Conservation (phyloP, 1,140 invertebrate species). For the Zaprionus capensis region DNA sequence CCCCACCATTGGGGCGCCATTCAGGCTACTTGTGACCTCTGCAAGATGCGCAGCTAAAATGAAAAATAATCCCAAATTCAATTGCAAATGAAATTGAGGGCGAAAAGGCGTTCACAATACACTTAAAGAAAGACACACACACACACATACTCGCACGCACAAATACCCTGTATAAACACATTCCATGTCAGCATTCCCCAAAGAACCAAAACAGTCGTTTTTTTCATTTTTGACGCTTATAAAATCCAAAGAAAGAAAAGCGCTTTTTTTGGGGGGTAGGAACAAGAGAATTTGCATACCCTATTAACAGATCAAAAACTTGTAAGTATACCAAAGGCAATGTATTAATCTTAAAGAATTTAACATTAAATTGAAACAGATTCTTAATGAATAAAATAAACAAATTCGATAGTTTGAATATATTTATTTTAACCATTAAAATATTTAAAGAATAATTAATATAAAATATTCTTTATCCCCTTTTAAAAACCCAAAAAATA, state of each 20-base stretch:
- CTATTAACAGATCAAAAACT: no score
- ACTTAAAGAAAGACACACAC: slow-evolving; percentile 10
- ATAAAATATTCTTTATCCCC: no score
- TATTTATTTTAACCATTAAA: no score
- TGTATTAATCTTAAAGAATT: no score
- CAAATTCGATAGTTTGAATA: no score
- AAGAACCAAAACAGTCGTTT: slow-evolving; percentile 55
- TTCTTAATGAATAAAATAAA: no score
- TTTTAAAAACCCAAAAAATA: no score
- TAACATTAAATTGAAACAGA: no score
- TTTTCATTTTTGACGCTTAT: slow-evolving; percentile 51
- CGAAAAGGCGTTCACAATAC: slow-evolving; percentile 73
- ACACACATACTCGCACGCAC: background rate
- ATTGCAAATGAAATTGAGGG: slow-evolving; percentile 82
- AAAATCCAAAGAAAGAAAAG: no score
- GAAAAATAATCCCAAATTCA: slow-evolving; percentile 82
- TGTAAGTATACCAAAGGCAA: no score
- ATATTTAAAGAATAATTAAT: no score
- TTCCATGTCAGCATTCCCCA: slow-evolving; percentile 44
- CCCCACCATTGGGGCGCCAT: slow-evolving; percentile 53
- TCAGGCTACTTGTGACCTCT: slow-evolving; percentile 75
- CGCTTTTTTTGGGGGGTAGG: rapidly evolving
- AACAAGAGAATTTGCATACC: no score
- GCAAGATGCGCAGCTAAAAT: slow-evolving; percentile 72
- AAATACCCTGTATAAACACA: slow-evolving; percentile 19